Percentiles rank a stretch among this genome's conserved stretches.
Conservation (phyloP, 2,888 invertebrate genomes). For the Notodonta dromedarius region DNA sequence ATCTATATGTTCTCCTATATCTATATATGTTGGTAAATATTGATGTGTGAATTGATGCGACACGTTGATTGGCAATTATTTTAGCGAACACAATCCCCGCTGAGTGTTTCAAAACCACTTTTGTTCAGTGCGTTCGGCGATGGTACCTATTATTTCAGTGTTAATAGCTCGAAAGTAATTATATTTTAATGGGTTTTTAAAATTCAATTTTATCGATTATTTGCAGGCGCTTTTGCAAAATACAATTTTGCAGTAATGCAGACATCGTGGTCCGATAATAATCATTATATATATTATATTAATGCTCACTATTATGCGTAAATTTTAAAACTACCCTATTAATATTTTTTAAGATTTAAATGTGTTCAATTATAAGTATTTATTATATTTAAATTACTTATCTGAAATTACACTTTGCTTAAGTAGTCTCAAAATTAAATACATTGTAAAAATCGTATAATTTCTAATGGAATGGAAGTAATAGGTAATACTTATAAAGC, state of each 20-base stretch:
- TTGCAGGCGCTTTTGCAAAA: not conserved
- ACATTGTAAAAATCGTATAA: too few relatives aligned
- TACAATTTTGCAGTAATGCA: not conserved
- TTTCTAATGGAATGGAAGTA: too few relatives aligned
- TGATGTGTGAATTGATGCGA: not conserved
- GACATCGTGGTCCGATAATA: not conserved
- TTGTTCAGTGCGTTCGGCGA: not conserved
- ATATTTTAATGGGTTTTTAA: not conserved
- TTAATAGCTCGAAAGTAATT: not conserved
- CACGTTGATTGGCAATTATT: constrained; percentile 1
- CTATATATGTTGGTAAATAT: not conserved
- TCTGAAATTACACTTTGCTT: too few relatives aligned
- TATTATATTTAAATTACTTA: too few relatives aligned
- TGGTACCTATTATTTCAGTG: not conserved
- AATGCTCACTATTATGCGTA: too few relatives aligned
- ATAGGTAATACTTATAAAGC: too few relatives aligned
- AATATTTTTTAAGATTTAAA: too few relatives aligned
- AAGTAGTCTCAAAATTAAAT: too few relatives aligned
- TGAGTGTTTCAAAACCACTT: constrained; percentile 1
- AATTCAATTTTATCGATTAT: constrained; percentile 1
- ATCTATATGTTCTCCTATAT: too few relatives aligned
- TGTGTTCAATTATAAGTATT: too few relatives aligned
- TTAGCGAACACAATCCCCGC: not conserved
- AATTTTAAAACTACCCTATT: too few relatives aligned
- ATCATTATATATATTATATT: too few relatives aligned